Evolutionary conservation across 1,140 invertebrate species (phyloP), one percentile per base, ranked within the genome.

Genomic region (Chymomyza costata): DNA sequence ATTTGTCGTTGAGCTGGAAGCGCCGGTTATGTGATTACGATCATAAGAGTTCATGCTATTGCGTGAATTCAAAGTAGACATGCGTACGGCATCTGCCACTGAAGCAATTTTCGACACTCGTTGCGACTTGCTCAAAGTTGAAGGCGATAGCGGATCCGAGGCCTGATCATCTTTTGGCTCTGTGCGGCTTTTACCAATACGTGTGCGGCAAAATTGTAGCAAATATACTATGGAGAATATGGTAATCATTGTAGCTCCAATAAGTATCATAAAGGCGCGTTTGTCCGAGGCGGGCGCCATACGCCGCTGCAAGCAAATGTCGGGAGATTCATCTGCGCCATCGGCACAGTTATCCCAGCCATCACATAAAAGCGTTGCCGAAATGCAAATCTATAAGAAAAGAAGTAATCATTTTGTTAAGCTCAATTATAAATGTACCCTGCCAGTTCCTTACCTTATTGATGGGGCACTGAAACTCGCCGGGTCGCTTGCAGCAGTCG

Each of bases 11-110:
- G 91, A 92, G 71, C 92, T 94, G 0, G 93, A 94, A 1, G 93
- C 92, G 14, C 93, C 93, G 10, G 94, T 94, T 6, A 95, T 91
- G 58, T 94, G 92, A 84, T 92, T 91, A 13, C 93, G 88, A 68
- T 95, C 93, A 58, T 94, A 94, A 52, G 90, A 91, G 5, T 89
- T 90, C 45, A 87, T 88, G 57, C 89, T 88, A 44, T 88, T 88
- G 13, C 89, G 88, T 2, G 88, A 89, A 34, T 90, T 90, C 0
- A 92, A 62, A 18, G 89, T 89, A 0, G 91, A 92, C 90, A 92
- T 90, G 40, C 90, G 86, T 1, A 91, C 87, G 3, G 89, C 87
- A 68, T 91, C 90, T 0, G 89, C 87, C 11, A 89, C 76, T 1
- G 85, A 84, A 57, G 50, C 85, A 58, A 61, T 86, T 69, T 71